Conservation (phyloP, 30 jellyfish, hydroid and myxozoan genomes). For the Cassiopea andromeda region DNA sequence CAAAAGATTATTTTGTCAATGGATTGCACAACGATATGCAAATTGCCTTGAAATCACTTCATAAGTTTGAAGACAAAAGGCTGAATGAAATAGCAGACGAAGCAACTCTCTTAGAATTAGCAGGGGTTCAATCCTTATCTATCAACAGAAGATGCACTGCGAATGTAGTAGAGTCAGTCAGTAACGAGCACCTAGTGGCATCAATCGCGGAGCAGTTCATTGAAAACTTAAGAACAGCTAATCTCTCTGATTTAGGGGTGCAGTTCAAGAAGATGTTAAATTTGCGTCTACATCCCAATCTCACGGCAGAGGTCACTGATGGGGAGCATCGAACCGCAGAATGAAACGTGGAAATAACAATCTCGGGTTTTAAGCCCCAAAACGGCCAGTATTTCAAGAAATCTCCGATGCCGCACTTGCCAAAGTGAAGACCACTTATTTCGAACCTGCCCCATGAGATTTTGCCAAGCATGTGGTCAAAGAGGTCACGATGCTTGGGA, state of each 20-base stretch:
- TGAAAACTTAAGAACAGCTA: too few relatives aligned
- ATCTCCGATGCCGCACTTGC: neutral
- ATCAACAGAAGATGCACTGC: neutral
- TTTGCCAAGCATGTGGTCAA: neutral
- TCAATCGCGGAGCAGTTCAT: neutral
- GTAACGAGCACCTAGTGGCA: neutral
- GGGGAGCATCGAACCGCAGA: too few relatives aligned
- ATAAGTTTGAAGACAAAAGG: neutral
- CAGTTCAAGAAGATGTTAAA: too few relatives aligned
- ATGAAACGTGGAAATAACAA: neutral
- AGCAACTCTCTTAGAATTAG: neutral
- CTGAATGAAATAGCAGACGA: neutral
- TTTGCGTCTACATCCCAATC: too few relatives aligned
- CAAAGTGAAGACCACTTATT: neutral
- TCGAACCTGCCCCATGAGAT: neutral
- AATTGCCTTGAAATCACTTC: neutral
- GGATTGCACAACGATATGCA: neutral
- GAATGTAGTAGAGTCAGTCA: neutral
- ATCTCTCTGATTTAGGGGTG: too few relatives aligned
- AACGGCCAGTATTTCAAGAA: too few relatives aligned
- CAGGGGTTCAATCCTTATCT: neutral
- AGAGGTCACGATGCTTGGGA: neutral
- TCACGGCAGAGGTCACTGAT: too few relatives aligned
- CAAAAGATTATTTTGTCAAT: constrained; percentile 7
- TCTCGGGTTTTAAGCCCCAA: neutral